Conservation (phyloP, 2,888 invertebrate species). For the Eledona agricola region DNA sequence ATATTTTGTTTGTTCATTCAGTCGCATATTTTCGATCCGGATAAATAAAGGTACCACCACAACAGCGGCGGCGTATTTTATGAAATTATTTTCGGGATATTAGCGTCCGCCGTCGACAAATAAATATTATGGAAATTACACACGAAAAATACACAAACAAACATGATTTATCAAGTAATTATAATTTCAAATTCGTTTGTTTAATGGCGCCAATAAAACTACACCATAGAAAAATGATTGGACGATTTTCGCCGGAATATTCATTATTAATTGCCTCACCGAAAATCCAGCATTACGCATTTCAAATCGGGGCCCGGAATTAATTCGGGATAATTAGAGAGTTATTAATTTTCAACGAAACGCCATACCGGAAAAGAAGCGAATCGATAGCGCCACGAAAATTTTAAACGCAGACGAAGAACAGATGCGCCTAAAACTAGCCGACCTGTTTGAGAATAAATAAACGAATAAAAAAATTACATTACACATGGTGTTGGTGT, state of each 20-base stretch:
- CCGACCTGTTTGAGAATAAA: too few species aligned
- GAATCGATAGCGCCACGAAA: too few species aligned
- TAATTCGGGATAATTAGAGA: conserved; percentile 21
- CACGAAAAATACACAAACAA: conserved; percentile 38
- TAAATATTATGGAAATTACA: conserved; percentile 37
- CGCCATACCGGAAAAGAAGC: too few species aligned
- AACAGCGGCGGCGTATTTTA: too few species aligned
- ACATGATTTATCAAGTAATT: conserved; percentile 41
- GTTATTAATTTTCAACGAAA: conserved; percentile 25
- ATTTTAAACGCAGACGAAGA: too few species aligned
- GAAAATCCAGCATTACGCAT: conserved; percentile 23
- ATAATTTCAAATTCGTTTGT: conserved; percentile 37
- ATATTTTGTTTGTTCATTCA: conserved; percentile 62
- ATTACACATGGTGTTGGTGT: too few species aligned
- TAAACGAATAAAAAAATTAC: too few species aligned
- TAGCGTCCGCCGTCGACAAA: conserved; percentile 30
- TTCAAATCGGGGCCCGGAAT: conserved; percentile 20
- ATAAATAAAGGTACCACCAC: conserved; percentile 52
- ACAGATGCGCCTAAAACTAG: too few species aligned
- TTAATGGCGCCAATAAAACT: conserved; percentile 37
- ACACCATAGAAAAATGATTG: conserved; percentile 22
- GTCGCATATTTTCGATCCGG: conserved; percentile 59
- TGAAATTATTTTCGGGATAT: conserved; percentile 44
- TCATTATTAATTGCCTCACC: conserved; percentile 29
- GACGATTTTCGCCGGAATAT: conserved; percentile 25